Evolutionary conservation across 2,113 vertebrate genomes (phyloP), one percentile per base, ranked within the genome.

Genomic region (Thryonomys swinderianus): DNA sequence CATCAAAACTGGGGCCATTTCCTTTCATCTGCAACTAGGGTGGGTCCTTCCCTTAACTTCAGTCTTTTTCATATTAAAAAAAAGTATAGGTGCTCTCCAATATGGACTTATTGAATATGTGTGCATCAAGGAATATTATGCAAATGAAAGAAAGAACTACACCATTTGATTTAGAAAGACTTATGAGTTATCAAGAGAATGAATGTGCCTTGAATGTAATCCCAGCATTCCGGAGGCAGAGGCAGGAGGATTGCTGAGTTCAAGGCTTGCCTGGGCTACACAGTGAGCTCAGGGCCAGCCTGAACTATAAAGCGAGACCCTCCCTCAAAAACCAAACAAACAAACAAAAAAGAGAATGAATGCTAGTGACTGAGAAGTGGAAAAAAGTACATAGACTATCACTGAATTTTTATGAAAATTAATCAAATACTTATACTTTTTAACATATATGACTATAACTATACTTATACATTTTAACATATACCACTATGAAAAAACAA

Each of bases 271-370:
- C n/a, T n/a, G n/a, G n/a, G n/a, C n/a, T n/a, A n/a, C n/a, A n/a
- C n/a, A n/a, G n/a, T n/a, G n/a, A n/a, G n/a, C n/a, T n/a, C n/a
- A n/a, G n/a, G n/a, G n/a, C n/a, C n/a, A n/a, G n/a, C n/a, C n/a
- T n/a, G n/a, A n/a, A n/a, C n/a, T n/a, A n/a, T n/a, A n/a, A n/a
- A n/a, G n/a, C n/a, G n/a, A n/a, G n/a, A n/a, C n/a, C n/a, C n/a
- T n/a, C n/a, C n/a, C n/a, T n/a, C n/a, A n/a, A n/a, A n/a, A n/a
- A n/a, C n/a, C n/a, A n/a, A n/a, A n/a, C n/a, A n/a, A n/a, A n/a
- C n/a, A n/a, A n/a, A n/a, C n/a, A n/a, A n/a, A n/a, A n/a, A 90
- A 82, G 18, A 62, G 23, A 96, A 64, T 69, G 13, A 90, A 78
- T 55, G 9, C 34, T 64, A 84, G 32, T 62, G 42, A 34, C 23